Base-by-base conservation (phyloP, 2,113 vertebrate genomes). In the Sterrhoptilus dennistouni region DNA sequence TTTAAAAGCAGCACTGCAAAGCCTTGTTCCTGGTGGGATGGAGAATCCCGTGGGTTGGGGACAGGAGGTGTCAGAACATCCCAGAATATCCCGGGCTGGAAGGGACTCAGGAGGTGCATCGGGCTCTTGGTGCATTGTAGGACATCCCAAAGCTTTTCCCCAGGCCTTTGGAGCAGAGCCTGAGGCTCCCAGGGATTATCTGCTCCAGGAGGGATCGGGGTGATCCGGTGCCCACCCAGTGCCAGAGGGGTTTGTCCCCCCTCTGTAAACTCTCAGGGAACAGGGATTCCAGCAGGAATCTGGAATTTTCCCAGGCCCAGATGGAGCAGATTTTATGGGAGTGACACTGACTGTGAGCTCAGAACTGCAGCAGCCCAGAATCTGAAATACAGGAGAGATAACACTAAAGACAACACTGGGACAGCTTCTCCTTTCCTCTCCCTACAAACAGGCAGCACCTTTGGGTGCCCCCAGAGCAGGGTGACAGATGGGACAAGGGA, bases 391-490 rank as follows among this genome's bases (percentile, higher is more conserved):
- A 21, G 4, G 4, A 8, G 5, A 33, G 52, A 20, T 12, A 12
- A 33, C 21, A 33, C 19, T 21, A 0, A 0, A 21, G 31, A 8
- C 29, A 33, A 21, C 53, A 6, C 0, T 24, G 86, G 56, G 35
- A 25, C 27, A 47, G 22, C 54, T 64, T 28, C 54, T 68, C 12
- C 38, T 21, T 59, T 25, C 56, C n/a, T 15, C 7, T 50, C 20
- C 2, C 14, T 23, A 9, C 25, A 2, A 8, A 1, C 0, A 3
- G 66, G 6, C 42, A 2, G 9, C n/a, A 10, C 21, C 45, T 52
- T 16, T 21, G 40, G 25, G 7, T 1, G 3, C 1, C 16, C 11
- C 1, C 36, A 7, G 42, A 3, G 4, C 1, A 3, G 31, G 70
- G 20, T 8, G 54, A 23, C 23, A 22, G n/a, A 24, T 24, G 56